Base-by-base conservation (phyloP, 2,797 vertebrate genomes). In the Rhyacichthys aspro region DNA sequence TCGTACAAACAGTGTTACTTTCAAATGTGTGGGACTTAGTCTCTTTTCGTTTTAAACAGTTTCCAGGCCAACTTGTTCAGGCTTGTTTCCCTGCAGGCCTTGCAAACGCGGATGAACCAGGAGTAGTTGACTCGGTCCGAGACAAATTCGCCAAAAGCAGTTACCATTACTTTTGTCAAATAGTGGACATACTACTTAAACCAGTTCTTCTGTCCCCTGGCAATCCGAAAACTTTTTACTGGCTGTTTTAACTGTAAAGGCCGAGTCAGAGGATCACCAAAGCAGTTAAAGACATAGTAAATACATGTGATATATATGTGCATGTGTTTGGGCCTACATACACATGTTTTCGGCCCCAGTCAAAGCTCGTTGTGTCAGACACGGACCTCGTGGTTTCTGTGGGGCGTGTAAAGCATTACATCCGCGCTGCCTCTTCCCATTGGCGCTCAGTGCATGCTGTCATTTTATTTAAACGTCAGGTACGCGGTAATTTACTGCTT, bases 341-440 rank as follows among this genome's bases (percentile, higher is more conserved):
- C 38, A 42, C 54, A 37, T 60, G 58, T 28, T 38, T 74, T 63
- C 49, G 34, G 57, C 38, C 8, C 3, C 14, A 33, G 19, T 55
- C 39, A 0, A 43, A 0, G 57, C 55, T 49, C 68, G 14, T 19
- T 55, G 38, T 36, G 32, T 75, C 41, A 67, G 58, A 59, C 68
- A 58, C 63, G 43, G 76, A 90, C 90, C 91, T 89, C 91, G 90
- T 93, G 92, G 88, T 67, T 74, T 69, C 38, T 82, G 73, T 55
- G 77, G 78, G 79, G 79, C 73, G 79, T 87, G 84, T 84, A 66
- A 19, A 68, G 46, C 45, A n/a, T 58, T 69, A 42, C 46, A 58
- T 72, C 38, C 19, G 23, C 53, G 18, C 63, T 74, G 55, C 63
- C 44, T 74, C 80, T 86, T 88, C 76, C 78, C 15, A 77, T 72